Evolutionary conservation across 2,113 vertebrate genomes (phyloP), one percentile per base, ranked within the genome.

Genomic region (Nerophis ophidion): DNA sequence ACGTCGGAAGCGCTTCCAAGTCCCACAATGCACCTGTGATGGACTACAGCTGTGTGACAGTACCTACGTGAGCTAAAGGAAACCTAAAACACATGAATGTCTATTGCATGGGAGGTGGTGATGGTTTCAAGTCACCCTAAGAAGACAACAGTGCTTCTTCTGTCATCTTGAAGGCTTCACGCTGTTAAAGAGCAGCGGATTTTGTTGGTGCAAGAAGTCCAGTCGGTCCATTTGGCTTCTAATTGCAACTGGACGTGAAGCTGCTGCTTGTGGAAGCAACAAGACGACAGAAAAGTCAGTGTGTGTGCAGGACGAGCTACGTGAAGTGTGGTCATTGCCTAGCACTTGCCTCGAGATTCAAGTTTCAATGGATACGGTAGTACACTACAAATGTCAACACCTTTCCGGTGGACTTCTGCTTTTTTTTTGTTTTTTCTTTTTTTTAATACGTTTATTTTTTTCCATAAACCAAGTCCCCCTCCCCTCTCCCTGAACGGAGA

Each of bases 361-460:
- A 91, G 89, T 91, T 90, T 90, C 84, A 89, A 89, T 89, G 89
- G 88, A 90, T 90, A 89, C 87, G 86, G 86, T 87, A 83, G 83
- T 87, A 40, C 40, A 85, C 87, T 86, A 86, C 85, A 81, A 87
- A 85, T 77, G 82, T 79, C 84, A 91, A 95, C 94, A 93, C 91
- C 93, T 95, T 96, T 93, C 94, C 94, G 94, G 93, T 95, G 92
- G 79, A 91, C 88, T 87, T 26, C 26, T 26, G 26, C 2, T 26
- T 26, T 26, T 26, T 26, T 26, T 90, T 89, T 91, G 88, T 82
- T 74, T 63, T 75, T 77, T 83, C 83, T 78, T 36, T 17, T 17
- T 8, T 0, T 46, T n/a, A 5, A 15, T 8, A n/a, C 34, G 15
- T 8, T 77, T 68, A 80, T 77, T 75, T 47, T 78, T 81, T 80